Evolutionary conservation across 2,113 vertebrate genomes (phyloP).

Genomic region (Rana temporaria): DNA sequence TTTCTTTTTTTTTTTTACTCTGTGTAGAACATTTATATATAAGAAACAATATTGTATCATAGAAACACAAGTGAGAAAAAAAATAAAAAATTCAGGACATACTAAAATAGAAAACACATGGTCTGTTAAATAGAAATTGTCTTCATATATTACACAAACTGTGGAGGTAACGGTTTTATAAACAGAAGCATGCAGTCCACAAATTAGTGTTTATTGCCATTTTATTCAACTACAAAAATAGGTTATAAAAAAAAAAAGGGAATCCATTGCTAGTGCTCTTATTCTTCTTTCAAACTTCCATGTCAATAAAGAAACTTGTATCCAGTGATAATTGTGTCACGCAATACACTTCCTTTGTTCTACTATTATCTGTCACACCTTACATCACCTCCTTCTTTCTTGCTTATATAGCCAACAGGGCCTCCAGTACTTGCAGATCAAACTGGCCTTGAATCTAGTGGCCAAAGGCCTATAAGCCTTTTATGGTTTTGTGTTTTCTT

Average conservation of each 20-base stretch:
- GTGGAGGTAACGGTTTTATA: conserved; percentile 53
- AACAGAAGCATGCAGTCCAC: conserved; percentile 82
- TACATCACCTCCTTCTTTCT: conserved; percentile 4
- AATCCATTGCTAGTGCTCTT: conserved; percentile 46
- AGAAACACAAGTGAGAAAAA: conserved; percentile 14
- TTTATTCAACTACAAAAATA: conserved; percentile 58
- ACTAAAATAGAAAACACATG: neutral
- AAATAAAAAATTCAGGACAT: conserved; percentile 7
- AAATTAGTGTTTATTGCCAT: conserved; percentile 65
- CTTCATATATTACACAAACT: conserved; percentile 21
- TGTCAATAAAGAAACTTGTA: conserved; percentile 16
- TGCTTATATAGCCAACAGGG: neutral
- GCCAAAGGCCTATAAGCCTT: conserved; percentile 7
- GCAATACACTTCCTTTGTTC: conserved; percentile 5
- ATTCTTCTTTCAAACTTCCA: conserved; percentile 47
- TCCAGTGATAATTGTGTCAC: conserved; percentile 30
- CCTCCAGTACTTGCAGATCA: conserved; percentile 3
- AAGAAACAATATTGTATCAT: conserved; percentile 41
- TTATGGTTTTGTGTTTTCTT: neutral
- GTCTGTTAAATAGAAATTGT: conserved; percentile 2
- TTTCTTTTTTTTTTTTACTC: neutral
- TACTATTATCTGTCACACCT: conserved; percentile 30
- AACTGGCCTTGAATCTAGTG: conserved; percentile 20
- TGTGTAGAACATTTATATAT: conserved; percentile 27
- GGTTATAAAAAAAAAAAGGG: conserved; percentile 42